Percentiles rank a stretch among this genome's conserved stretches.
These are phyloP conservation scores for Listrodromus nycthemerus DNA, from an alignment of 2,888 invertebrate genomes.

Conservation along the genomic window DNA sequence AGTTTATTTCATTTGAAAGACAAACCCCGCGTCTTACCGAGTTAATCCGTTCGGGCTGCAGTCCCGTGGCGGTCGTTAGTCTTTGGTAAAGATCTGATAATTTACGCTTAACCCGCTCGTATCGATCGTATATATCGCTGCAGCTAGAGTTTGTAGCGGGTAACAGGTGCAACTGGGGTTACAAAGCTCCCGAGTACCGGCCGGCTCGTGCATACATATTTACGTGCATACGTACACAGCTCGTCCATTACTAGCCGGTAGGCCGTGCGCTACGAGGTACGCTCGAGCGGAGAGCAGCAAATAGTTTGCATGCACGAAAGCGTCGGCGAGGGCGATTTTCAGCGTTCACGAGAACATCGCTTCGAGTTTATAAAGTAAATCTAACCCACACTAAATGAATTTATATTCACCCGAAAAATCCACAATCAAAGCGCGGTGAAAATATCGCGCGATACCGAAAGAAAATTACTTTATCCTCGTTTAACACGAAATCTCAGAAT, in stretches of 20 bases:
- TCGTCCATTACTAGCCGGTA: slow-evolving; percentile 23
- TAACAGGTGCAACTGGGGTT: slow-evolving; percentile 69
- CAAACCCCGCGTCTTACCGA: slow-evolving; percentile 20
- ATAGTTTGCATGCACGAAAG: slow-evolving; percentile 64
- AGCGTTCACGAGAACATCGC: slow-evolving; percentile 59
- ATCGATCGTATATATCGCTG: slow-evolving; percentile 56
- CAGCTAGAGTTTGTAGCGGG: slow-evolving; percentile 40
- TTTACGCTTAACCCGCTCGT: slow-evolving; percentile 63
- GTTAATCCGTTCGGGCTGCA: slow-evolving; percentile 43
- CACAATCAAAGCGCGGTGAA: background rate
- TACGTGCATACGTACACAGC: slow-evolving; percentile 5
- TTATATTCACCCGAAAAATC: slow-evolving; percentile 48
- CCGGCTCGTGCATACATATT: slow-evolving; percentile 34
- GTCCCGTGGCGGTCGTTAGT: slow-evolving; percentile 56
- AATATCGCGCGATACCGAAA: background rate
- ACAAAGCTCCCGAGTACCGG: slow-evolving; percentile 68
- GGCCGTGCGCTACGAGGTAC: slow-evolving; percentile 29
- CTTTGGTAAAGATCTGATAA: slow-evolving; percentile 64
- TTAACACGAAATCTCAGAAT: slow-evolving; percentile 9
- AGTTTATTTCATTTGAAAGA: slow-evolving; percentile 32
- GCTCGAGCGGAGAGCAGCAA: slow-evolving; percentile 44
- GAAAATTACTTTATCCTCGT: slow-evolving; percentile 40
- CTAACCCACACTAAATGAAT: slow-evolving; percentile 59
- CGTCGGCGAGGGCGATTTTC: slow-evolving; percentile 35
- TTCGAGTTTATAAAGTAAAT: slow-evolving; percentile 65